Conservation (phyloP, 2,113 vertebrate genomes). For the Chinchilla lanigera region DNA sequence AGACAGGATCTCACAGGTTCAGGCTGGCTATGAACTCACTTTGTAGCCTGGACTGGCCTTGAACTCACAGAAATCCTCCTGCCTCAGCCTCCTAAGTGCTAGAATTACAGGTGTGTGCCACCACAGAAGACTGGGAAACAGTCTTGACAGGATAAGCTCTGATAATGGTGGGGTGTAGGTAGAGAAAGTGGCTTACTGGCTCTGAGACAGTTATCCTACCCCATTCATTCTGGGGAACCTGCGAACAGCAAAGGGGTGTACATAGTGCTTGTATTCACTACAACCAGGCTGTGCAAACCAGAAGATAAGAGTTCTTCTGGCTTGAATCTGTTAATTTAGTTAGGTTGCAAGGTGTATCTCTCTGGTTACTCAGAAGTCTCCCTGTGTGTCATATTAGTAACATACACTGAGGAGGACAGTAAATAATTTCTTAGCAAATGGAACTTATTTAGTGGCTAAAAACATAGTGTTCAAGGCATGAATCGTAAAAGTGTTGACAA, state of each 20-base stretch:
- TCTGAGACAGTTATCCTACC: background rate
- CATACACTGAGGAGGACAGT: background rate
- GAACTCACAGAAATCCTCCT: background rate
- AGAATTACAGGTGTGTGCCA: no score
- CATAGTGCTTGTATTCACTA: background rate
- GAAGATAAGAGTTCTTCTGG: background rate
- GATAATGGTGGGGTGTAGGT: background rate
- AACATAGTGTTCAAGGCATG: background rate
- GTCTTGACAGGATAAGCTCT: background rate
- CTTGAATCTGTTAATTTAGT: constrained; percentile 15
- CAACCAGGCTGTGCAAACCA: background rate
- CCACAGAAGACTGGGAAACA: background rate
- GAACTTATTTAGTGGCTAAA: constrained; percentile 27
- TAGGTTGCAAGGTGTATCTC: background rate
- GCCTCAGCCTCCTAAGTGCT: no score
- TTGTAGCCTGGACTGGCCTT: no score
- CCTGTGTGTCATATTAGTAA: background rate
- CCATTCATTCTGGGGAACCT: background rate
- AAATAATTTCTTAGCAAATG: constrained; percentile 34
- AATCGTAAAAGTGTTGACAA: background rate
- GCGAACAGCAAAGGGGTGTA: background rate
- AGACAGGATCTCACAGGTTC: background rate
- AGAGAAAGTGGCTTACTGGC: constrained; percentile 19
- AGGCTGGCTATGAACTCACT: background rate
- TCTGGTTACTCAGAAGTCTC: background rate